Percentiles rank a stretch among this genome's conserved stretches.
These are phyloP conservation scores for Daboia siamensis DNA, from an alignment of 2,113 vertebrate species.

Conservation along the genomic window DNA sequence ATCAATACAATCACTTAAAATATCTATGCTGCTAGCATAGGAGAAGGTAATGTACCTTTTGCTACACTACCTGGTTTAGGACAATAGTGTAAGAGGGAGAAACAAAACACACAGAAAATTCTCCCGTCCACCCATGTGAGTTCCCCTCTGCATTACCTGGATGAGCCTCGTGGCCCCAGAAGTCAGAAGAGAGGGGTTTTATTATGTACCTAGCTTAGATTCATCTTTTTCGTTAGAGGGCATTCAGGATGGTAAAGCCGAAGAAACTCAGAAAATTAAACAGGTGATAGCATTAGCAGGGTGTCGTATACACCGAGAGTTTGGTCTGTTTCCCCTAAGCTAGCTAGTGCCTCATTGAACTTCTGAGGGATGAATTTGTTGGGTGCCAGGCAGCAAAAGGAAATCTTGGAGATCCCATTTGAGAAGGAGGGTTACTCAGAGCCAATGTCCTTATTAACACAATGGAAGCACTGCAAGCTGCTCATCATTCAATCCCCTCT, in stretches of 20 bases:
- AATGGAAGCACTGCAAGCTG: not conserved
- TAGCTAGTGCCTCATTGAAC: not conserved
- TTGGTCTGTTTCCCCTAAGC: accelerated
- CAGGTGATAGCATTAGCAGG: not conserved
- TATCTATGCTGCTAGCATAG: not conserved
- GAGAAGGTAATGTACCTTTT: not conserved
- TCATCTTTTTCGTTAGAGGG: not conserved
- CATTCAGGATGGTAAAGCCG: not conserved
- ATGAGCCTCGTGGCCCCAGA: not conserved
- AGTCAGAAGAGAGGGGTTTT: not conserved
- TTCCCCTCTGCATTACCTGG: too few relatives aligned
- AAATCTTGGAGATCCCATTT: not conserved
- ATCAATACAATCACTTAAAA: not conserved
- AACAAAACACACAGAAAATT: not conserved
- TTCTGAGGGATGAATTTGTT: not conserved
- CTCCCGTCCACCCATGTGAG: too few relatives aligned
- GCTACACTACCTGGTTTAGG: not conserved
- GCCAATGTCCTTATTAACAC: conserved; percentile 14
- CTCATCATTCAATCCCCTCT: not conserved
- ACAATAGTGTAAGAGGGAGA: not conserved
- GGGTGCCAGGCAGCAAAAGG: not conserved
- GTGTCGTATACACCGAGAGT: accelerated
- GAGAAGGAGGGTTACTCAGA: not conserved
- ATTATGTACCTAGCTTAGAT: not conserved
- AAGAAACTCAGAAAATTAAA: not conserved